Conservation (phyloP, 2,888 invertebrate species). For the Hyles lineata region DNA sequence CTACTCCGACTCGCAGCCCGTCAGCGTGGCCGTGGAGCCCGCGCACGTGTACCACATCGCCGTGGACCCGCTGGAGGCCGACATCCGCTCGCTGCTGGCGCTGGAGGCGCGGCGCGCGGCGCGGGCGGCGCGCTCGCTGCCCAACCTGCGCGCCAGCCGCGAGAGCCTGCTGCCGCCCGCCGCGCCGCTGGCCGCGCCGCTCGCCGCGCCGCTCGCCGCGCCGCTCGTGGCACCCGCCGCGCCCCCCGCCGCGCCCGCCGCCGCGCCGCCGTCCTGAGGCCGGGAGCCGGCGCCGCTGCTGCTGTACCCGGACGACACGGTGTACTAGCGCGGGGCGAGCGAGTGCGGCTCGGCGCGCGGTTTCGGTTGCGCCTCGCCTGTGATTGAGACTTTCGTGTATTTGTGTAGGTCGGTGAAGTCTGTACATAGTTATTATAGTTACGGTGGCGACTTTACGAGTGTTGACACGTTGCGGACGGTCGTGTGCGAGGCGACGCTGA, state of each 20-base stretch:
- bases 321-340: conserved; percentile 62
- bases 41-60: conserved; percentile 78
- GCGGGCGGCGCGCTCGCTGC: conserved; percentile 85
- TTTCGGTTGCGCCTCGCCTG: neutral
- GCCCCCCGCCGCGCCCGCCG: conserved; percentile 33
- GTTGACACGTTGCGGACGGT: conserved; percentile 6
- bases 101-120: conserved; percentile 79
- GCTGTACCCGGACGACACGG: conserved; percentile 75
- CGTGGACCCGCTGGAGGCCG: conserved; percentile 77
- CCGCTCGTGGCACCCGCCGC: conserved; percentile 32
- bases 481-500: neutral
- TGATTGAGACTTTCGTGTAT: neutral
- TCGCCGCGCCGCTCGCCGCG: conserved; percentile 39
- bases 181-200: conserved; percentile 28
- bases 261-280: conserved; percentile 74
- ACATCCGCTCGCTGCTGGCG: conserved; percentile 72
- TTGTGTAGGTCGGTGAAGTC: conserved; percentile 1
- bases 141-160: conserved; percentile 88
- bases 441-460: neutral
- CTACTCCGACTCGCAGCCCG: conserved; percentile 46
- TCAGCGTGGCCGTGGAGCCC: conserved; percentile 51
- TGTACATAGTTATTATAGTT: conserved; percentile 12
- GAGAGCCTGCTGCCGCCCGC: conserved; percentile 51
- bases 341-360: conserved; percentile 31
- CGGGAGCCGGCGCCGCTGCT: conserved; percentile 64